Base-by-base conservation (phyloP, 2,888 invertebrate species). In the Sacculina carcini region DNA sequence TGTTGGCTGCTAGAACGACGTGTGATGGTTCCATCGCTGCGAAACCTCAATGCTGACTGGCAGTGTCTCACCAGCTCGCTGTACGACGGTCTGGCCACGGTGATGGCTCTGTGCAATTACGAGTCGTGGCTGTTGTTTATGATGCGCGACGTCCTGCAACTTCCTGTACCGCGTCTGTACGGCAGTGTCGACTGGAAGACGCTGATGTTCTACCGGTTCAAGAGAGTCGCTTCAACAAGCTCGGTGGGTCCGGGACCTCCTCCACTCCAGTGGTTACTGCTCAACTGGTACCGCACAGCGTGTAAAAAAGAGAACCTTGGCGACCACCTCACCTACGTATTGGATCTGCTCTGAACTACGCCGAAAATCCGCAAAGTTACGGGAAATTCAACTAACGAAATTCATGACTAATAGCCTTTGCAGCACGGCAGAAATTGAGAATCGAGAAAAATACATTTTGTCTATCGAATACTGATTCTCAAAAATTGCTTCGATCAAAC, bases 1-100 rank as follows among this genome's bases (percentile, higher is more conserved):
- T 50, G 53, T 12, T 19, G 23, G 3, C 51, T 51, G 44, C 34
- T 55, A 10, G 56, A 56, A 23, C 29, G 38, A 9, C 28, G 39
- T 3, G 39, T 53, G 16, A 16, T 49, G 10, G 51, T 53, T 31
- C 52, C 54, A 16, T 16, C 24, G 7, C 44, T 56, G 12, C 21
- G 48, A 1, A 9, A 16, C 3, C 40, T 46, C 5, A 47, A 46
- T 50, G 42, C 48, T 40, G 28, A 52, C 39, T 54, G 52, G 44
- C 53, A 53, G 24, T 47, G 49, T 46, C 53, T 56, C 53, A 40
- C 51, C 4, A 9, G 5, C 23, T 47, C 38, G 5, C 31, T 56
- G 16, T 44, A 28, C 28, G 44, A 44, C 44, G 44, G 44, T 5
- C 28, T 44, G 28, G 44, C 14, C 44, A 26, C 16, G 9, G 28